phyloP scores from a whole-genome alignment of 1,140 invertebrate genomes.

The Heterodera schachtii region DNA sequence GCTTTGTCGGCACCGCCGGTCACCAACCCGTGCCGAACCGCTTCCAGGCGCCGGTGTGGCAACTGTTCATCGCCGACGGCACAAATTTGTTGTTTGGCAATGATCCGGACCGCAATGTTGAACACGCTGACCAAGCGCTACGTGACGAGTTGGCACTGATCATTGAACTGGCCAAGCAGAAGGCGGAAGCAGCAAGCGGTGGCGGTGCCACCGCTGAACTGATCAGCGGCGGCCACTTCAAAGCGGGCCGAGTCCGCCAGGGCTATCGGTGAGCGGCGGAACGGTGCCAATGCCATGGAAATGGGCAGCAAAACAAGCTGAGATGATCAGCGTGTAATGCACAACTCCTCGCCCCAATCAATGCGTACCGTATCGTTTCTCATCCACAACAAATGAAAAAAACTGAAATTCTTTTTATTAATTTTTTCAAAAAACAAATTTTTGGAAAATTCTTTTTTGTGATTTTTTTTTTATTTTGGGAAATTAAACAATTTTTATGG shows the following conservation, averaged over 20 bases:
- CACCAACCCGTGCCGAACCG: slow-evolving; percentile 51
- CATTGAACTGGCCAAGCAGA: slow-evolving; percentile 38
- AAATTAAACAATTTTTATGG: too few species aligned
- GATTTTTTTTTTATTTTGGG: too few species aligned
- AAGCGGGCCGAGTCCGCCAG: not conserved
- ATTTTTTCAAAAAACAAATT: too few species aligned
- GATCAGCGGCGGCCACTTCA: too few species aligned
- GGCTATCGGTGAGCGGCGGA: not conserved
- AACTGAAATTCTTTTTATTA: too few species aligned
- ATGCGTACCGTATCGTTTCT: too few species aligned
- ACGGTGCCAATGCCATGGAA: too few species aligned
- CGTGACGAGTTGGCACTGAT: slow-evolving; percentile 50
- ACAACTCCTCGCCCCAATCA: too few species aligned
- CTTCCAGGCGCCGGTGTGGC: slow-evolving; percentile 63
- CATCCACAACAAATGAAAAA: too few species aligned
- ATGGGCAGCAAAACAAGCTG: not conserved
- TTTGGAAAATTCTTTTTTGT: too few species aligned
- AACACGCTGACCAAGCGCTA: slow-evolving; percentile 57
- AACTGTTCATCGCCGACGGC: slow-evolving; percentile 57
- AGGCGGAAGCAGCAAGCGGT: not conserved
- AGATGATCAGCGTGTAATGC: too few species aligned
- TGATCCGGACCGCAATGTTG: slow-evolving; percentile 60
- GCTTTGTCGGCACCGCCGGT: not conserved
- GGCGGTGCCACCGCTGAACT: not conserved
- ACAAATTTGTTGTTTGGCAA: slow-evolving; percentile 59